These are phyloP conservation scores for Ariolimax columbianus DNA, from an alignment of 2,888 invertebrate species.

Conservation along the genomic window DNA sequence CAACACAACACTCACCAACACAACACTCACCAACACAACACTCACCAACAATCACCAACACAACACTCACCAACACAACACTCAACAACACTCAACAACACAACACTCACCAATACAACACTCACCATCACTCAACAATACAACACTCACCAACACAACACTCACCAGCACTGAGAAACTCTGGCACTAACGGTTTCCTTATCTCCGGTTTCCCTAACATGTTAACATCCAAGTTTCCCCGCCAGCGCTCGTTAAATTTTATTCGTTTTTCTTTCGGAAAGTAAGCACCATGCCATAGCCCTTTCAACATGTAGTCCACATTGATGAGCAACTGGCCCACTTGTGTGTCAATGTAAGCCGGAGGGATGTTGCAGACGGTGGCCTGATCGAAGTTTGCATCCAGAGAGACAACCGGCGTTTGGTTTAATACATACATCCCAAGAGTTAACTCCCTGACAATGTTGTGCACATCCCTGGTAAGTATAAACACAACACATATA, in stretches of 20 bases:
- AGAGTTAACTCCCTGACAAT: conserved; percentile 76
- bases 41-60: too few relatives aligned
- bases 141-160: too few relatives aligned
- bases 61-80: too few relatives aligned
- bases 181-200: conserved; percentile 74
- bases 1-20: too few relatives aligned
- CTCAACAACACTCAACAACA: too few relatives aligned
- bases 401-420: conserved; percentile 75
- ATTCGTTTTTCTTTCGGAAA: conserved; percentile 77
- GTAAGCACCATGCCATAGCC: conserved; percentile 78
- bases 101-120: too few relatives aligned
- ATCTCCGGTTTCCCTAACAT: conserved; percentile 74
- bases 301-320: conserved; percentile 79
- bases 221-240: conserved; percentile 76
- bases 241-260: conserved; percentile 78
- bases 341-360: conserved; percentile 76
- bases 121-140: too few relatives aligned
- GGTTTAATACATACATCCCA: conserved; percentile 77
- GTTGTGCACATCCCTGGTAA: conserved; percentile 75
- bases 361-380: conserved; percentile 76
- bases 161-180: conserved; percentile 76
- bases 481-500: conserved; percentile 48
- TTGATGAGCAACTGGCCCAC: conserved; percentile 76
- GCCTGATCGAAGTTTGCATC: conserved; percentile 78
- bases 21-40: too few relatives aligned